A percentile compares a stretch with the other conserved stretches of the same genome.
These are phyloP conservation scores for Orchesella flavescens DNA, from an alignment of 2,888 invertebrate species.

Conservation along the genomic window DNA sequence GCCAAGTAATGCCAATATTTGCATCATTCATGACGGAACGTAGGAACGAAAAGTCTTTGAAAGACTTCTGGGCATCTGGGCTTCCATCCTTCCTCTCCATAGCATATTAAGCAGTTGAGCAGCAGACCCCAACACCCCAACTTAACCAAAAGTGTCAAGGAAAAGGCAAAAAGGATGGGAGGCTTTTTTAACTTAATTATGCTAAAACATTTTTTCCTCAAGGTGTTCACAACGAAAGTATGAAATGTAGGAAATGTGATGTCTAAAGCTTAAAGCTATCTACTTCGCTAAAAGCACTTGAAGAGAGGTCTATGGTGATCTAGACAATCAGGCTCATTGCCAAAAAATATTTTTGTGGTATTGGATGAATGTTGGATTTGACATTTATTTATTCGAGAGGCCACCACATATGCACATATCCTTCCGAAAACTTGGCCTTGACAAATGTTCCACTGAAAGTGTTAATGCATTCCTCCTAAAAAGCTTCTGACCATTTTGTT, in stretches of 20 bases:
- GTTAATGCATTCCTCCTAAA: neutral
- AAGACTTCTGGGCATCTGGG: neutral
- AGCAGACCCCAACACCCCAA: neutral
- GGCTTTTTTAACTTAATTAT: conserved; percentile 3
- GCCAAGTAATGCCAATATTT: conserved; percentile 42
- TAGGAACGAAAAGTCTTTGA: neutral
- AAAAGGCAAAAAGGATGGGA: neutral
- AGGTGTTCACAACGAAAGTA: neutral
- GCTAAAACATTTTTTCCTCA: neutral
- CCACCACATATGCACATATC: neutral
- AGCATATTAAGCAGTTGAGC: neutral
- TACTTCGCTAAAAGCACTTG: too few species aligned
- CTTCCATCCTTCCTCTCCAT: neutral
- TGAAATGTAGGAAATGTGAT: neutral
- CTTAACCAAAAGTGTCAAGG: neutral
- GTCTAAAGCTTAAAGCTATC: too few species aligned
- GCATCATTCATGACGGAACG: conserved; percentile 3
- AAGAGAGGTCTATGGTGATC: too few species aligned
- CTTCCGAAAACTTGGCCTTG: too few species aligned
- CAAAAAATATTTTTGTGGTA: neutral
- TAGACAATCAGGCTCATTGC: conserved; percentile 4
- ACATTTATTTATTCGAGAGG: neutral
- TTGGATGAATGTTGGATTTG: neutral
- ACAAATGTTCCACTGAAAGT: too few species aligned
- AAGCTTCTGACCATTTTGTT: conserved; percentile 4